phyloP scores from a whole-genome alignment of 2,113 vertebrate genomes.

The Nothobranchius furzeri region DNA sequence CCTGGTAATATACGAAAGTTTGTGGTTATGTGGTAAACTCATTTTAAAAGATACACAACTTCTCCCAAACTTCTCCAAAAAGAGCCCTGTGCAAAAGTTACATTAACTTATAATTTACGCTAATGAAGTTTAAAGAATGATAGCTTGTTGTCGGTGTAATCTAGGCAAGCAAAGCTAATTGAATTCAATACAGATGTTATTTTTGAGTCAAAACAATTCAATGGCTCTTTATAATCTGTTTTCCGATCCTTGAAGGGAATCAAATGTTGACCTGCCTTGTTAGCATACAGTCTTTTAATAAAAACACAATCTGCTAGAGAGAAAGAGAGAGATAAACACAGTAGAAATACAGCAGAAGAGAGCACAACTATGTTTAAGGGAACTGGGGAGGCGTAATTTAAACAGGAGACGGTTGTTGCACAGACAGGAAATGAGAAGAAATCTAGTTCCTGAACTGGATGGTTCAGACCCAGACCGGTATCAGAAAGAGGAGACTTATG shows the following conservation, averaged over 20 bases:
- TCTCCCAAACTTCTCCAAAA: not conserved
- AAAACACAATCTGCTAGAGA: conserved; percentile 68
- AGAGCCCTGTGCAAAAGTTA: not conserved
- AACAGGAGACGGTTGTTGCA: conserved; percentile 93
- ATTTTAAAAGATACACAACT: not conserved
- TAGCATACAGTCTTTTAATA: conserved; percentile 18
- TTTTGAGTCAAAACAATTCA: not conserved
- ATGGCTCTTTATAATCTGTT: conserved; percentile 43
- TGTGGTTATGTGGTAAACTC: not conserved
- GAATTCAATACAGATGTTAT: not conserved
- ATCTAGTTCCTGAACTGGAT: conserved; percentile 95
- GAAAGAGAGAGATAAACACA: conserved; percentile 79
- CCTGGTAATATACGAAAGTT: too few species aligned
- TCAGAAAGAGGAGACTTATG: conserved; percentile 90
- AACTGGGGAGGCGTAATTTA: conserved; percentile 86
- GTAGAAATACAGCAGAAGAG: conserved; percentile 17
- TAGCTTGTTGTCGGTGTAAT: not conserved
- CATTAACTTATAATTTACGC: not conserved
- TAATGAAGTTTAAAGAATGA: not conserved
- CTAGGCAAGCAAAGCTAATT: not conserved
- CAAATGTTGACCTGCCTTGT: conserved; percentile 83
- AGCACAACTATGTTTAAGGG: conserved; percentile 77
- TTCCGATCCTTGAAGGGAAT: conserved; percentile 73
- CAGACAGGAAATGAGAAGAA: conserved; percentile 99
- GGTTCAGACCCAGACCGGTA: conserved; percentile 91